Evolutionary conservation across 2,797 vertebrate species (phyloP).

Genomic region (Pangasius mekongensis): DNA sequence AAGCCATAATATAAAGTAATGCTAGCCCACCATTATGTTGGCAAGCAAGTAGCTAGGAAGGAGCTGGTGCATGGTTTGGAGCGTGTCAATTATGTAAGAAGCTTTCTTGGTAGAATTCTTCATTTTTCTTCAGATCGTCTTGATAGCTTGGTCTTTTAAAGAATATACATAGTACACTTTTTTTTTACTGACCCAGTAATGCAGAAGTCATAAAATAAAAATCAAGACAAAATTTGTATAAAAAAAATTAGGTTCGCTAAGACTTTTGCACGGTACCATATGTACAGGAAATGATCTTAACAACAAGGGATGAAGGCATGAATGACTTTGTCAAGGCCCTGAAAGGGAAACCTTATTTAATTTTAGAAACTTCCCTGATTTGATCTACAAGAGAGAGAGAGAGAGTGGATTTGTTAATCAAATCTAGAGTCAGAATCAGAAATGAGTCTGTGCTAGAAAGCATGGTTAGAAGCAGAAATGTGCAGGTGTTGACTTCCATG

Average conservation of each 20-base stretch:
- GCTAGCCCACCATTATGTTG: background rate
- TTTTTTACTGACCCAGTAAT: background rate
- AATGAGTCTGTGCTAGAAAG: background rate
- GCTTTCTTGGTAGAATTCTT: background rate
- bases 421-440: background rate
- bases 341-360: background rate
- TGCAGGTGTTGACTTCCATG: conserved; percentile 1
- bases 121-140: background rate
- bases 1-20: background rate
- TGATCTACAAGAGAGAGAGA: too few species aligned
- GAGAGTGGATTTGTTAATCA: background rate
- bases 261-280: background rate
- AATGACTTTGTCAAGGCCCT: background rate
- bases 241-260: background rate
- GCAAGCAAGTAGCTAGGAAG: background rate
- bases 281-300: background rate
- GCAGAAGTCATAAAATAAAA: background rate
- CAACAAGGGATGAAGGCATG: background rate
- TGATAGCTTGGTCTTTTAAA: background rate
- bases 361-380: background rate
- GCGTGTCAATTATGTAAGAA: background rate
- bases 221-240: background rate
- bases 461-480: conserved; percentile 2
- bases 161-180: background rate
- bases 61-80: background rate